Conservation (phyloP, 2,113 vertebrate genomes). For the Gymnarchus niloticus region DNA sequence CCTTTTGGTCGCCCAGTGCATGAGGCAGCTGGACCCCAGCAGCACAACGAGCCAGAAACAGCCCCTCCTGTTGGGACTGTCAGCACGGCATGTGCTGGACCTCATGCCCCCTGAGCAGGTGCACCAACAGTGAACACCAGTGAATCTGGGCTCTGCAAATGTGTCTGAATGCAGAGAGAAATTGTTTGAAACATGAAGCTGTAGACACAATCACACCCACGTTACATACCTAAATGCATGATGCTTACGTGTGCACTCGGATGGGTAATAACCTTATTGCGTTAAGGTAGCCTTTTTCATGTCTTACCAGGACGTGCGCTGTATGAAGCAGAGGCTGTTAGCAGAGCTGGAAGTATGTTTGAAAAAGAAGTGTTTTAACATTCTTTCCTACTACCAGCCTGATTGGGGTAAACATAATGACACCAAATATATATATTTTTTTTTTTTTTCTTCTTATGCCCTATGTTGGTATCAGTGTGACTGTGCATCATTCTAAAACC, state of each 20-base stretch:
- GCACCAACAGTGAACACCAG: not conserved
- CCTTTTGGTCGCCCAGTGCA: slow-evolving; percentile 65
- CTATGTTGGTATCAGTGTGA: rapidly evolving
- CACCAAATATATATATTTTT: not conserved
- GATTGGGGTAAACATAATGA: slow-evolving; percentile 58
- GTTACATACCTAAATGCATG: not conserved
- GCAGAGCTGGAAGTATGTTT: slow-evolving; percentile 68
- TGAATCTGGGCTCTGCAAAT: not conserved
- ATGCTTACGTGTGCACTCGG: not conserved
- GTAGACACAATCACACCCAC: not conserved
- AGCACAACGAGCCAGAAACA: slow-evolving; percentile 36
- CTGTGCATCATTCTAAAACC: not conserved
- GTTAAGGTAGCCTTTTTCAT: not conserved
- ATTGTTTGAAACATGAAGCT: not conserved
- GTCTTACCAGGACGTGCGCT: slow-evolving; percentile 57
- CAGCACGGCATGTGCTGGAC: slow-evolving; percentile 54
- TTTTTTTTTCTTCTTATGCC: not conserved
- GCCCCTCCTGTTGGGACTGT: slow-evolving; percentile 58
- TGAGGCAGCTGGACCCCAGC: slow-evolving; percentile 55
- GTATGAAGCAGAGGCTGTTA: slow-evolving; percentile 63
- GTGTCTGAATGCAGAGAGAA: not conserved
- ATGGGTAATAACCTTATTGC: not conserved
- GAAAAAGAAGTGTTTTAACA: slow-evolving; percentile 64
- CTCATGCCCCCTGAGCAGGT: slow-evolving; percentile 65
- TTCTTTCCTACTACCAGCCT: slow-evolving; percentile 73